These are phyloP conservation scores for Timandra comae DNA, from an alignment of 2,888 invertebrate species.

Conservation along the genomic window DNA sequence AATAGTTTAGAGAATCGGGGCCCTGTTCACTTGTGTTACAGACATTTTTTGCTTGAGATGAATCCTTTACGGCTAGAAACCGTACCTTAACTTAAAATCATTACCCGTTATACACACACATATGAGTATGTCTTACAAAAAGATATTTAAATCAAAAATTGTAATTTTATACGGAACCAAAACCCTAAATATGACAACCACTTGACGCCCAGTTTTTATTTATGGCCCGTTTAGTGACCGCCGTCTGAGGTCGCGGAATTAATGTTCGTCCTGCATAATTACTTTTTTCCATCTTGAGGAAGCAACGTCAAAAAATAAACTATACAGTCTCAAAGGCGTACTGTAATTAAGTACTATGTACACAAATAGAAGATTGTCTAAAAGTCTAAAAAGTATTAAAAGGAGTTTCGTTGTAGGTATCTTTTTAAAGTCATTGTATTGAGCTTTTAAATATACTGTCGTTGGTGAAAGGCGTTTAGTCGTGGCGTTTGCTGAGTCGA, in stretches of 20 bases:
- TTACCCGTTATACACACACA: too few species aligned
- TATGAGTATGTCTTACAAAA: too few species aligned
- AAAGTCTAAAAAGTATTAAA: neutral
- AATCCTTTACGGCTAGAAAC: neutral
- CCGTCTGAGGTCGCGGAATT: slow-evolving; percentile 24
- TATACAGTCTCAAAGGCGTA: slow-evolving; percentile 8
- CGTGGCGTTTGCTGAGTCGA: too few species aligned
- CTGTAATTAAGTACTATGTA: slow-evolving; percentile 21
- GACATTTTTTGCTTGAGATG: too few species aligned
- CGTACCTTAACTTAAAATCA: too few species aligned
- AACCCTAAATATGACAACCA: neutral
- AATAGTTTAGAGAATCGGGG: too few species aligned
- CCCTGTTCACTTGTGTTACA: too few species aligned
- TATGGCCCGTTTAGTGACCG: slow-evolving; percentile 18
- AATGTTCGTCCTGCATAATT: slow-evolving; percentile 29
- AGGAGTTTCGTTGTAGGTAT: too few species aligned
- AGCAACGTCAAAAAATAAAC: slow-evolving; percentile 7
- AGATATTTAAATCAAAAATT: neutral
- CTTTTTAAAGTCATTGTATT: neutral
- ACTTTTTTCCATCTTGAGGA: slow-evolving; percentile 20
- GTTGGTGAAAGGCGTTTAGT: too few species aligned
- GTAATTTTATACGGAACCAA: neutral
- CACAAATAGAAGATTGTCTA: slow-evolving; percentile 4
- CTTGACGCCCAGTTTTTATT: slow-evolving; percentile 6
- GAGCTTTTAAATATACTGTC: too few species aligned